Conservation (phyloP, 2,113 vertebrate species). For the Protobothrops mucrosquamatus region DNA sequence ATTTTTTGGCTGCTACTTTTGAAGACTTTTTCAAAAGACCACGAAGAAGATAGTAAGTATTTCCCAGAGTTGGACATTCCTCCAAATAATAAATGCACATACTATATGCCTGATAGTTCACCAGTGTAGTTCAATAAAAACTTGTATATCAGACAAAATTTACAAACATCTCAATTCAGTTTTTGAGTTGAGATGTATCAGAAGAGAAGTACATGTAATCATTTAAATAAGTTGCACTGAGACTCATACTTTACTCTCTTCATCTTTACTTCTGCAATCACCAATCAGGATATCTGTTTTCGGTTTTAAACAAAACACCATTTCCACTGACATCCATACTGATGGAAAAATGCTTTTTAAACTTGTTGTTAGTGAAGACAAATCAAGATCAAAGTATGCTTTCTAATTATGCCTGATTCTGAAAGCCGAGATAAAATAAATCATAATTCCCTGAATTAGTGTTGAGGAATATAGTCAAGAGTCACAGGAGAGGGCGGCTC, state of each 20-base stretch:
- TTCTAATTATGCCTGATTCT: neutral
- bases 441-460: neutral
- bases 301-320: neutral
- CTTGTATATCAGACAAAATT: neutral
- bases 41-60: neutral
- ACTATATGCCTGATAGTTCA: constrained; percentile 22
- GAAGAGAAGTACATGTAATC: neutral
- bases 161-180: neutral
- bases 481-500: neutral
- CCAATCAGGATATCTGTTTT: neutral
- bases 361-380: neutral
- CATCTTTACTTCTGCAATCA: neutral
- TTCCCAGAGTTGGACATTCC: neutral
- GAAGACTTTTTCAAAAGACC: constrained; percentile 18
- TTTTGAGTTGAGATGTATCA: neutral
- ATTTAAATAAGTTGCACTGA: neutral
- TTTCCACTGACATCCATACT: neutral
- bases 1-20: constrained; percentile 44
- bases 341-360: neutral
- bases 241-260: neutral
- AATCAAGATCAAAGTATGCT: neutral
- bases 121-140: constrained; percentile 34
- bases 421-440: neutral
- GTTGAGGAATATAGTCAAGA: neutral
- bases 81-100: constrained; percentile 13